These are phyloP conservation scores for Clarias magur DNA, from an alignment of 2,113 vertebrate species.

Conservation along the genomic window DNA sequence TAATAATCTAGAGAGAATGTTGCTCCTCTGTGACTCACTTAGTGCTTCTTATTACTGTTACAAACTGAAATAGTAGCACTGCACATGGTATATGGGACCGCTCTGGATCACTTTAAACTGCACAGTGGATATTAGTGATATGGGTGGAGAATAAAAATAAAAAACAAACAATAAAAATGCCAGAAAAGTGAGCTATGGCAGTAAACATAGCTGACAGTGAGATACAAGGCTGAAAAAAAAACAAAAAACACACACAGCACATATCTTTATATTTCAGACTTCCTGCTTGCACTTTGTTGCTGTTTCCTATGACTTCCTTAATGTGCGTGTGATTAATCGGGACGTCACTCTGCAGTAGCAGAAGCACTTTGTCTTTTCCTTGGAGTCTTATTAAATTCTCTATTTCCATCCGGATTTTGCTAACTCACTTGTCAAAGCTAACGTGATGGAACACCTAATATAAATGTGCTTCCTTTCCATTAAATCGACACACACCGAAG, in stretches of 20 bases:
- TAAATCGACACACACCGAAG: slow-evolving; percentile 31
- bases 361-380: slow-evolving; percentile 50
- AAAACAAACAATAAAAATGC: slow-evolving; percentile 25
- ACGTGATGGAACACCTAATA: slow-evolving; percentile 56
- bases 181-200: slow-evolving; percentile 25
- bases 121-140: slow-evolving; percentile 18
- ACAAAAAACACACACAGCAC: slow-evolving; percentile 12
- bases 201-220: slow-evolving; percentile 21
- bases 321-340: slow-evolving; percentile 56
- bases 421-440: slow-evolving; percentile 51
- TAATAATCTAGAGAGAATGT: slow-evolving; percentile 19
- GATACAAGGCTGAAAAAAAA: slow-evolving; percentile 21
- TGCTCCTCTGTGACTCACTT: background rate
- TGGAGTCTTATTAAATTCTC: slow-evolving; percentile 60
- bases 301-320: slow-evolving; percentile 33
- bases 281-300: slow-evolving; percentile 15
- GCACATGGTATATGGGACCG: background rate
- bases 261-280: slow-evolving; percentile 58
- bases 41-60: slow-evolving; percentile 12
- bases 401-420: slow-evolving; percentile 32
- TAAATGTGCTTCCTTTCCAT: slow-evolving; percentile 57
- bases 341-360: slow-evolving; percentile 56
- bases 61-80: slow-evolving; percentile 10
- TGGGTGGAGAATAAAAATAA: background rate
- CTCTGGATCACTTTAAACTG: slow-evolving; percentile 3